Evolutionary conservation across 2,797 vertebrate genomes (phyloP), one percentile per base, ranked within the genome.

Genomic region (Orestias chungarensis): DNA sequence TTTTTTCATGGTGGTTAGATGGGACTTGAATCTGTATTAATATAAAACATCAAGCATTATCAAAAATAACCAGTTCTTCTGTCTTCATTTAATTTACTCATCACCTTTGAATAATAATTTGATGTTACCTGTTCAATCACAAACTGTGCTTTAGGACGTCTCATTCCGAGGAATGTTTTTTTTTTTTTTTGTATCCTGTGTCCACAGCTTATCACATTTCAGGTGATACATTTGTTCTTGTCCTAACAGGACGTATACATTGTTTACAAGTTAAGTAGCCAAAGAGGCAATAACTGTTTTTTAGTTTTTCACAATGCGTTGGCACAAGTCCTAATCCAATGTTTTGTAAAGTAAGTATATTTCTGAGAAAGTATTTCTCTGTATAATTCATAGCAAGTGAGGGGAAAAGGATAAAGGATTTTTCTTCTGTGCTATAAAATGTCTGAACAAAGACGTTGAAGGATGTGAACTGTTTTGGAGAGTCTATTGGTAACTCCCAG

Each of bases 401-500:
- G 33, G 57, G 38, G n/a, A 35, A 2, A 38, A 23, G 10, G 23
- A 61, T 38, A 20, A 38, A 61, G 57, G 10, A 6, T 54, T 71
- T 55, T 42, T 70, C 27, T 55, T 78, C 64, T 76, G n/a, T 70
- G 11, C 25, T 69, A 52, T 47, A 50, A 80, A 87, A 84, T 67
- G 75, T 86, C 81, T 83, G 76, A 80, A 76, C 78, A 86, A 84
- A 79, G 81, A 93, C 84, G 90, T 89, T 92, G 86, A 91, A 90
- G 86, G 91, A 76, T 85, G 88, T 71, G 88, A 84, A 90, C 91
- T 81, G 86, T 88, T 88, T 88, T 54, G 15, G 74, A 75, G 49
- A 93, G 90, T 91, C 91, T 89, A 89, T 91, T 73, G 76, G 80
- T 82, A 76, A 83, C 86, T 89, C 87, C 86, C 87, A 71, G 78